These are phyloP conservation scores for Sesia apiformis DNA, from an alignment of 2,888 invertebrate species.

Conservation along the genomic window DNA sequence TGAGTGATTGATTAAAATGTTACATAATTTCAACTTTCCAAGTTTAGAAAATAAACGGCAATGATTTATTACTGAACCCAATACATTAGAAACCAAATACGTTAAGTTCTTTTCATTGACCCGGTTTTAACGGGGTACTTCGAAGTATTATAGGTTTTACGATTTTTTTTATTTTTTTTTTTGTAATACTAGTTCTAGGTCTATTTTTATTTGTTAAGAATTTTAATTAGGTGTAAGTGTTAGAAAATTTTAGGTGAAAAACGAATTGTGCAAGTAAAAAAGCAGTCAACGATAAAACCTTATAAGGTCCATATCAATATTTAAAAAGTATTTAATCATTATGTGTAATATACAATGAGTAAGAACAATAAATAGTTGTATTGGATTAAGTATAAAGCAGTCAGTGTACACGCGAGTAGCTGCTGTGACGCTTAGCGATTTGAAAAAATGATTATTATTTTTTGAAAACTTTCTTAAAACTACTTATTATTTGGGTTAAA, in stretches of 20 bases:
- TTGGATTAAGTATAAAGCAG: slow-evolving; percentile 38
- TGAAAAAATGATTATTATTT: not conserved
- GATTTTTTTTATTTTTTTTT: slow-evolving; percentile 8
- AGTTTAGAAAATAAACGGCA: no score
- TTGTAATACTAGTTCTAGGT: slow-evolving; percentile 31
- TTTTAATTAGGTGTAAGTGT: slow-evolving; percentile 48
- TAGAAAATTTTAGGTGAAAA: slow-evolving; percentile 39
- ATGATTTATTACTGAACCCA: no score
- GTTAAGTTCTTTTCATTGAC: slow-evolving; percentile 33
- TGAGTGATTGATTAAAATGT: no score
- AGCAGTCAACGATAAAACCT: slow-evolving; percentile 60
- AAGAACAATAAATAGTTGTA: slow-evolving; percentile 71
- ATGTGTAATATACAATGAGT: slow-evolving; percentile 54
- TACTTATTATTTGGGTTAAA: not conserved
- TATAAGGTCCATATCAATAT: slow-evolving; percentile 74
- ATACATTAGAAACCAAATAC: slow-evolving; percentile 49
- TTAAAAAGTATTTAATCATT: slow-evolving; percentile 68
- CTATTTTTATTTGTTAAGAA: slow-evolving; percentile 41
- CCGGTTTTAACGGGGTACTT: slow-evolving; percentile 65
- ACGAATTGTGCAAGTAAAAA: slow-evolving; percentile 38
- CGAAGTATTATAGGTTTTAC: slow-evolving; percentile 63
- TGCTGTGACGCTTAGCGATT: not conserved
- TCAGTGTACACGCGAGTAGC: not conserved
- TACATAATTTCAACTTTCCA: no score
- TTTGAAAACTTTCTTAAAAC: not conserved